Evolutionary conservation across 2,888 invertebrate genomes (phyloP).

Genomic region (Oligia strigilis): DNA sequence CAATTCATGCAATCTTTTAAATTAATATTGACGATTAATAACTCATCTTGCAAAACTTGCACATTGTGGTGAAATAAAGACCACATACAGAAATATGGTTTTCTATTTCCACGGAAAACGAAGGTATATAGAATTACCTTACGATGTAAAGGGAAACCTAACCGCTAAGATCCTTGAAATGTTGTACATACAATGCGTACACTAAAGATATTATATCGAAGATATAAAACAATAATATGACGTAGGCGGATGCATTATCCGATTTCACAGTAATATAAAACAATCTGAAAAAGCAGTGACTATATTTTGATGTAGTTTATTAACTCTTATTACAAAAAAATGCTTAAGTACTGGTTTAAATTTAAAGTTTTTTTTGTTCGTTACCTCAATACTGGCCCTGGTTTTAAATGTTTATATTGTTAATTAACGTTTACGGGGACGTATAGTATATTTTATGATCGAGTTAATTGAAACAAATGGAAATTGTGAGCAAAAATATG

Average conservation of each 20-base stretch:
- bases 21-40: neutral
- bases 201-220: constrained; percentile 9
- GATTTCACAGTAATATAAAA: constrained; percentile 48
- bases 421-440: constrained; percentile 17
- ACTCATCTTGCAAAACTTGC: constrained; percentile 10
- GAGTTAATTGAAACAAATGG: neutral
- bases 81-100: neutral
- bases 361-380: constrained; percentile 16
- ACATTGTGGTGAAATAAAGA: constrained; percentile 22
- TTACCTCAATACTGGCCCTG: constrained; percentile 2
- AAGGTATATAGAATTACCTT: constrained; percentile 21
- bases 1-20: constrained; percentile 3
- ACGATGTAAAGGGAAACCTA: constrained; percentile 38
- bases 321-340: neutral
- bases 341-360: neutral
- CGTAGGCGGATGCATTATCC: constrained; percentile 49
- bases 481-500: neutral
- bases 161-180: constrained; percentile 54
- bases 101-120: constrained; percentile 13
- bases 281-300: constrained; percentile 20
- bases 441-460: constrained; percentile 14
- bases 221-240: constrained; percentile 26
- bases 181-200: neutral
- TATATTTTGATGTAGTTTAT: constrained; percentile 29
- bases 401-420: constrained; percentile 5